Conservation (phyloP, 2,113 vertebrate genomes). For the Thomomys bottae region DNA sequence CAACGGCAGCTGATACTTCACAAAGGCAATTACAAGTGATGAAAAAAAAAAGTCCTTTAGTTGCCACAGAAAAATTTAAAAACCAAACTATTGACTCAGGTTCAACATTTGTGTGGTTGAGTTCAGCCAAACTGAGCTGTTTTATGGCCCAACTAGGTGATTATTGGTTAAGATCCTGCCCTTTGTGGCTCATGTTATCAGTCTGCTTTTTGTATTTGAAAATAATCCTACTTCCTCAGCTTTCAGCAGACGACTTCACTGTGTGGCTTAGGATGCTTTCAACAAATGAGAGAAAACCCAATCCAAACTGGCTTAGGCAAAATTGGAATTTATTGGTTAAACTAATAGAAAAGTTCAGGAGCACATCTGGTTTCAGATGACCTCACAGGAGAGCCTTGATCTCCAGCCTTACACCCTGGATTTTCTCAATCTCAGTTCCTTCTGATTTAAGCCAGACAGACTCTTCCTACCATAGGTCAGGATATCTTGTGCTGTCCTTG, state of each 20-base stretch:
- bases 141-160: conserved; percentile 63
- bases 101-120: conserved; percentile 62
- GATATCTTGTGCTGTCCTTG: background rate
- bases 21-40: conserved; percentile 73
- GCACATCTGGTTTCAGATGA: conserved; percentile 10
- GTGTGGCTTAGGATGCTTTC: conserved; percentile 42
- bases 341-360: conserved; percentile 25
- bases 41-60: conserved; percentile 70
- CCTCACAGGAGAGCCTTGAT: background rate
- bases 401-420: background rate
- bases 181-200: conserved; percentile 62
- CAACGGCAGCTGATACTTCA: conserved; percentile 63
- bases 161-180: conserved; percentile 62
- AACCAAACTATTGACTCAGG: conserved; percentile 59
- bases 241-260: conserved; percentile 14
- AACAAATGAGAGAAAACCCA: conserved; percentile 52
- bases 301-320: conserved; percentile 3
- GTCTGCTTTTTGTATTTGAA: conserved; percentile 37
- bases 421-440: background rate
- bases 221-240: background rate
- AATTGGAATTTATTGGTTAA: conserved; percentile 63
- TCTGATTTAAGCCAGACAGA: conserved; percentile 20
- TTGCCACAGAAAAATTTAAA: conserved; percentile 65
- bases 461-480: background rate
- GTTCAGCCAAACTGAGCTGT: conserved; percentile 67